phyloP scores from a whole-genome alignment of 2,797 vertebrate genomes.

The Esox masquinongy region DNA sequence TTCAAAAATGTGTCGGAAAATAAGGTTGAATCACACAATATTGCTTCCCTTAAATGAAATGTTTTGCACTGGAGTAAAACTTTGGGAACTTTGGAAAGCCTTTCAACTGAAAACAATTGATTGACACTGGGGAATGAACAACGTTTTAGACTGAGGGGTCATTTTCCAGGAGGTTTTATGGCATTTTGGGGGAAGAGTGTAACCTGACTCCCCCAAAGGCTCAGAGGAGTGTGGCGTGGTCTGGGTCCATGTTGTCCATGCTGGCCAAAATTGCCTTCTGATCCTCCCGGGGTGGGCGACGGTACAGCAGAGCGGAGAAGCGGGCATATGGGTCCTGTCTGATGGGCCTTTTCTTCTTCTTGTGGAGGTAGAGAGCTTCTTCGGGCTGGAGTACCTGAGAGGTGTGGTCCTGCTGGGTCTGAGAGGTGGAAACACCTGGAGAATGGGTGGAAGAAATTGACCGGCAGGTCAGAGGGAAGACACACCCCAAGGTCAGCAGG shows the following conservation, averaged over 20 bases:
- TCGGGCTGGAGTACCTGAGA: constrained; percentile 98
- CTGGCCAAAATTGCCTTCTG: constrained; percentile 97
- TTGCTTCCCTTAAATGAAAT: neutral
- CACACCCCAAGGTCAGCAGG: neutral
- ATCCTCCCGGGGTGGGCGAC: constrained; percentile 89
- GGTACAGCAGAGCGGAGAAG: constrained; percentile 94
- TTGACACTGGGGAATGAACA: constrained; percentile 21
- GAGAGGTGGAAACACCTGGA: constrained; percentile 94
- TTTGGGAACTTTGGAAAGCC: constrained; percentile 57
- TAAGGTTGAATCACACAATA: neutral
- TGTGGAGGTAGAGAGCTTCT: constrained; percentile 98
- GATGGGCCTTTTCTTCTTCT: constrained; percentile 95
- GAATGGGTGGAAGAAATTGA: constrained; percentile 24
- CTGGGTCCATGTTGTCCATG: constrained; percentile 89
- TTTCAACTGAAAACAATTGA: constrained; percentile 17
- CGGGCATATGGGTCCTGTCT: constrained; percentile 93
- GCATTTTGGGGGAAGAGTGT: constrained; percentile 44
- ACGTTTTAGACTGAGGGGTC: constrained; percentile 25
- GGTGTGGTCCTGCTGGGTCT: constrained; percentile 96
- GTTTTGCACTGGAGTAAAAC: constrained; percentile 80
- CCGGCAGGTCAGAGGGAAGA: constrained; percentile 7
- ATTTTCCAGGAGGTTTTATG: constrained; percentile 27
- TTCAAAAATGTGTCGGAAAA: neutral
- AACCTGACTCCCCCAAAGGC: constrained; percentile 57
- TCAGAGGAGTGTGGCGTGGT: constrained; percentile 93